These are phyloP conservation scores for Drosophila seguyi DNA, from an alignment of 1,140 invertebrate genomes.

Conservation along the genomic window DNA sequence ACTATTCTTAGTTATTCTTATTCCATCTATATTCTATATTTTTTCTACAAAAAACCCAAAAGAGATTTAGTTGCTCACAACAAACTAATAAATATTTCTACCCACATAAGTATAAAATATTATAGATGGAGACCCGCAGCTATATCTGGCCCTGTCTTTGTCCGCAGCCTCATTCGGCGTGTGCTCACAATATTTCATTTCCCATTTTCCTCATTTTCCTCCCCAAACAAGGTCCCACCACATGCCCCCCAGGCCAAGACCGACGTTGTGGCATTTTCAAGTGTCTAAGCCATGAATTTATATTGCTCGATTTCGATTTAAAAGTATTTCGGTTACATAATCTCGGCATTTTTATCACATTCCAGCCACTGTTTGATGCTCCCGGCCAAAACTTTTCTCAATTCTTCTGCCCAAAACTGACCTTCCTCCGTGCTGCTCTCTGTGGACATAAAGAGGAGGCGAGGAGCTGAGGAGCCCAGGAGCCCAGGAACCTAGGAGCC, in stretches of 20 bases:
- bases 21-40: no score
- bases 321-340: conserved; percentile 83
- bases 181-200: conserved; percentile 72
- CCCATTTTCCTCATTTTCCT: conserved; percentile 17
- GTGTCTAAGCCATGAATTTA: conserved; percentile 83
- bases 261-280: conserved; percentile 65
- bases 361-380: conserved; percentile 71
- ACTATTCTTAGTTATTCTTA: no score
- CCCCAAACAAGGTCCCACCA: conserved; percentile 6
- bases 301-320: conserved; percentile 82
- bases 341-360: conserved; percentile 79
- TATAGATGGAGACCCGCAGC: conserved; percentile 32
- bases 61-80: conserved; percentile 35
- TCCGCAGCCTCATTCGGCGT: conserved; percentile 18
- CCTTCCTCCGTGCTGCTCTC: not conserved
- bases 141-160: conserved; percentile 31
- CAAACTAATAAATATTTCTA: conserved; percentile 80
- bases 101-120: conserved; percentile 78
- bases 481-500: conserved; percentile 9
- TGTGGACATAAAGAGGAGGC: no score
- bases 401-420: conserved; percentile 25
- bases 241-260: conserved; percentile 3
- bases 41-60: no score
- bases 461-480: conserved; percentile 1
- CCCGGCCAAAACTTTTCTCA: conserved; percentile 23